Evolutionary conservation across 2,888 invertebrate species (phyloP), one percentile per base, ranked within the genome.

Genomic region (Ormyrus rosae): DNA sequence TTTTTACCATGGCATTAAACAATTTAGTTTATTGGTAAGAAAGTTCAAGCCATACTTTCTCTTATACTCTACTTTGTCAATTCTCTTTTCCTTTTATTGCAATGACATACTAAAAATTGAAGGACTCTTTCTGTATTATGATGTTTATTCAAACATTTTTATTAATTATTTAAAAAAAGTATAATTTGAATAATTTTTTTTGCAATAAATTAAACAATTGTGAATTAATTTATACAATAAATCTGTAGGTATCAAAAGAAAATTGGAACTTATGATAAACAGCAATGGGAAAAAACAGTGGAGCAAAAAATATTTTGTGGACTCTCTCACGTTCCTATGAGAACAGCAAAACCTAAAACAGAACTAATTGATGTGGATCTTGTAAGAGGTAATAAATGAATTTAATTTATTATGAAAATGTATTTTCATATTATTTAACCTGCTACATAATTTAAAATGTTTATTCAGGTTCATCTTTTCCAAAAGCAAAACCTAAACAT

Each of bases 241-340:
- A 65, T 51, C 87, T 88, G 13, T 85, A 97, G 97, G 96, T 97
- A 97, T 92, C 97, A 97, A 91, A 96, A 96, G 91, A 97, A 98
- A 93, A 98, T 99, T 91, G 98, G 98, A 88, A 96, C 96, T 48
- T 98, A 98, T 92, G 98, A 99, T 92, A 98, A 98, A 90, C 97
- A 98, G 88, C 95, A 96, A 94, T 99, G 98, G 98, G 99, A 99
- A 91, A 96, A 96, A 85, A 97, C 96, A 87, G 96, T 98, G 85
- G 98, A 99, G 89, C 96, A 97, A 90, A 94, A 96, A 87, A 96
- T 98, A 87, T 93, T 97, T 74, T 95, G 96, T 92, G 97, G 96
- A 84, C 94, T 97, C 75, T 94, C 95, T 81, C 96, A 97, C 90
- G 93, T 96, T 78, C 94, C 96, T 61, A 94, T 95, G 90, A 95